Evolutionary conservation across 1,140 invertebrate genomes (phyloP).

Genomic region (Drosophila nebulosa): DNA sequence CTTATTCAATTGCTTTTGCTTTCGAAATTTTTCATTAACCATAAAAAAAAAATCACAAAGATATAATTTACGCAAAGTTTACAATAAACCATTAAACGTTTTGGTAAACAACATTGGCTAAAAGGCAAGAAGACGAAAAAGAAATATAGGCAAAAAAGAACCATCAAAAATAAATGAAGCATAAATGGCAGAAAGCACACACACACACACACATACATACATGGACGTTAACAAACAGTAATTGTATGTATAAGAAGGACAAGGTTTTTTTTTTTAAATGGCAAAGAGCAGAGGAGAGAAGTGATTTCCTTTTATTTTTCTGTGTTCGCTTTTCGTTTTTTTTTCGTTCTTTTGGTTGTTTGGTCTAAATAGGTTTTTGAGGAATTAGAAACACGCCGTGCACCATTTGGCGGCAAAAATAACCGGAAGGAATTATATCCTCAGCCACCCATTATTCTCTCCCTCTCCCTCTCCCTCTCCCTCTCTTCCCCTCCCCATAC

Average conservation of each 20-base stretch:
- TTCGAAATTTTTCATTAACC: not conserved
- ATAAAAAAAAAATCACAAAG: conserved; percentile 17
- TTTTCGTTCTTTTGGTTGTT: conserved; percentile 1
- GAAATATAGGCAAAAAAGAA: conserved; percentile 40
- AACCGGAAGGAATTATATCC: conserved; percentile 74
- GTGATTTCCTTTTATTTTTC: conserved; percentile 59
- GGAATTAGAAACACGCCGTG: conserved; percentile 66
- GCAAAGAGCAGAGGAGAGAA: conserved; percentile 24
- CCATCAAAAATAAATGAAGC: conserved; percentile 74
- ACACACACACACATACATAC: not conserved
- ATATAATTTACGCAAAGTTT: conserved; percentile 18
- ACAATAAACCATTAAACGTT: conserved; percentile 54
- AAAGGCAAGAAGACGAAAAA: not conserved
- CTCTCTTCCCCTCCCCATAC: too few relatives aligned
- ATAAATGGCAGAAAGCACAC: conserved; percentile 58
- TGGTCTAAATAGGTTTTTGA: conserved; percentile 59
- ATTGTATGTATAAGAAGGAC: not conserved
- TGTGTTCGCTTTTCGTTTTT: conserved; percentile 37
- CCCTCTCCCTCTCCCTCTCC: not conserved
- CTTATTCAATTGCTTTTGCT: not conserved
- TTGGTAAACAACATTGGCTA: conserved; percentile 30
- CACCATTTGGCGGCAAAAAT: conserved; percentile 60
- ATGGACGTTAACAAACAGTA: not conserved
- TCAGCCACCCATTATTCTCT: not conserved
- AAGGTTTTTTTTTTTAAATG: not conserved